Conservation (phyloP, 2,113 vertebrate genomes). For the Neodontobutis hainanensis region DNA sequence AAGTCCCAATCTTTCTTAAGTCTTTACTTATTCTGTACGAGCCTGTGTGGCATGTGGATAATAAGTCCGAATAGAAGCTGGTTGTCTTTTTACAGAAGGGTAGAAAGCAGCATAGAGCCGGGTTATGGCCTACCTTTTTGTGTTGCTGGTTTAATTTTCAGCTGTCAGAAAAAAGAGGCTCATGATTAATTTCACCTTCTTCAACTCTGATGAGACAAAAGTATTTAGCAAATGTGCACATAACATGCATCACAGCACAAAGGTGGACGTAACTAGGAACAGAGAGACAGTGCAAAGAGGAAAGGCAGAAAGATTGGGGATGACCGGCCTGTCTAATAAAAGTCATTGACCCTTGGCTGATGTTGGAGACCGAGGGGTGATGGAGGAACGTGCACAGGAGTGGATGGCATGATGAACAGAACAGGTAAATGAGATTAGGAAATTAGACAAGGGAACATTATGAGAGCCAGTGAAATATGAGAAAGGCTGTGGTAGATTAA, state of each 20-base stretch:
- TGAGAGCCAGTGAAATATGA: conserved; percentile 22
- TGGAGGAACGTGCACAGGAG: too few species aligned
- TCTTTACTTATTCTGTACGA: too few species aligned
- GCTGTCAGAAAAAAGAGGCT: not conserved
- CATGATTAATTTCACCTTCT: conserved; percentile 4
- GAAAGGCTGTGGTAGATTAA: conserved; percentile 34
- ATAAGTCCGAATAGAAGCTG: too few species aligned
- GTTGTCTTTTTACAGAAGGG: too few species aligned
- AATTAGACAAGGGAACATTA: conserved; percentile 31
- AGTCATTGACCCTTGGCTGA: too few species aligned
- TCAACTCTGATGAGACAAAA: not conserved
- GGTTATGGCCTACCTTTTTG: too few species aligned
- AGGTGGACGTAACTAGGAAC: not conserved
- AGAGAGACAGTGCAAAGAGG: not conserved
- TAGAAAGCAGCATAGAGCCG: too few species aligned
- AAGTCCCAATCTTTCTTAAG: too few species aligned
- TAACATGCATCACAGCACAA: not conserved
- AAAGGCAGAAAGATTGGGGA: not conserved
- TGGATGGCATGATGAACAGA: not conserved
- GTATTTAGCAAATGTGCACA: not conserved
- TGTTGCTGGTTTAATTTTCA: not conserved
- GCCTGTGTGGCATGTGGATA: too few species aligned
- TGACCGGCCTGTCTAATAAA: not conserved
- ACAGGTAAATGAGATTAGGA: conserved; percentile 51
- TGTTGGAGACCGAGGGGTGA: too few species aligned